Conservation (phyloP, 2,113 vertebrate species). For the Ondatra zibethicus region DNA sequence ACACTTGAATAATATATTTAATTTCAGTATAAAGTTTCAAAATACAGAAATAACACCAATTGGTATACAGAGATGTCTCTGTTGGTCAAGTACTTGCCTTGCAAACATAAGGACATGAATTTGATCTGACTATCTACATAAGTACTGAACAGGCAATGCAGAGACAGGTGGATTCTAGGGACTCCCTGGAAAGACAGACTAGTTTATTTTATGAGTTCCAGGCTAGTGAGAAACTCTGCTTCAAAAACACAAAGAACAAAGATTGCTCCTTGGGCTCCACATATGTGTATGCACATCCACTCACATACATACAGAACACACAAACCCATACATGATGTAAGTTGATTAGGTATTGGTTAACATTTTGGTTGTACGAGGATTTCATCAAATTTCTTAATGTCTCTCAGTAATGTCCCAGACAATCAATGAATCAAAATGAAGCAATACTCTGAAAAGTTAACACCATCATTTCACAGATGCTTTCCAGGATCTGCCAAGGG, state of each 20-base stretch:
- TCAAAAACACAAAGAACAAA: neutral
- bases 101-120: neutral
- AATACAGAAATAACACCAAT: neutral
- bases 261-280: neutral
- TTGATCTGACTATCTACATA: neutral
- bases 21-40: neutral
- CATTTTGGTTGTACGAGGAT: neutral
- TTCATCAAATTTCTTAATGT: neutral
- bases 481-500: neutral
- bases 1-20: neutral
- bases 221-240: neutral
- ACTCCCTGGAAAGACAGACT: neutral
- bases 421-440: slow-evolving; percentile 7
- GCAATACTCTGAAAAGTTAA: neutral
- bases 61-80: neutral
- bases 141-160: neutral
- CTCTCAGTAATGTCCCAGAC: neutral
- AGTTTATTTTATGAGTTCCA: neutral
- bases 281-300: too few relatives aligned
- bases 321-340: neutral
- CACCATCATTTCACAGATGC: neutral
- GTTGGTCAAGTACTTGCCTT: neutral
- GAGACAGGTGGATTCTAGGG: neutral
- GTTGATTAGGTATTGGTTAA: neutral
- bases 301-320: neutral